Evolutionary conservation across 1,140 invertebrate genomes (phyloP).

Genomic region (Drosophila nasuta): DNA sequence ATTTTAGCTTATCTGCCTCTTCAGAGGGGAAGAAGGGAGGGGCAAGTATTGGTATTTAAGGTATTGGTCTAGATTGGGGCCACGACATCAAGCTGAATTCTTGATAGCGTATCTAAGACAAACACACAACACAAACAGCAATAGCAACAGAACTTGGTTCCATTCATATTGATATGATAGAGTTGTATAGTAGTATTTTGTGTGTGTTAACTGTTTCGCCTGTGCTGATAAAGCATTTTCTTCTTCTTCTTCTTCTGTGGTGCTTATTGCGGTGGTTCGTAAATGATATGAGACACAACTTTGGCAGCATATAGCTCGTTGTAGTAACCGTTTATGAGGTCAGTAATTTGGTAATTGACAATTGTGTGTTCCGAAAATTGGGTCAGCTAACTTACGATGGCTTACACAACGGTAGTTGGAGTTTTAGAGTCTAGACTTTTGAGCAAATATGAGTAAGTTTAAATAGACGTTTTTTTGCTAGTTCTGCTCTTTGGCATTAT

Average conservation of each 20-base stretch:
- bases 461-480: background rate
- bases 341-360: slow-evolving; percentile 80
- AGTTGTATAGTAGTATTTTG: slow-evolving; percentile 23
- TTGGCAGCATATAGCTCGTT: background rate
- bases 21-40: too few species aligned
- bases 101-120: slow-evolving; percentile 64
- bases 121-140: slow-evolving; percentile 25
- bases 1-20: slow-evolving; percentile 23
- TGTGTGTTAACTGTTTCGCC: slow-evolving; percentile 48
- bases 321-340: slow-evolving; percentile 68
- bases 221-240: slow-evolving; percentile 72
- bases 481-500: background rate
- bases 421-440: slow-evolving; percentile 30
- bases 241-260: slow-evolving; percentile 5
- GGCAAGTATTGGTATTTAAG: slow-evolving; percentile 14
- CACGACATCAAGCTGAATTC: slow-evolving; percentile 14
- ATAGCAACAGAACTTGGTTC: slow-evolving; percentile 7
- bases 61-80: slow-evolving; percentile 25
- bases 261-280: slow-evolving; percentile 11
- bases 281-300: slow-evolving; percentile 28
- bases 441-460: slow-evolving; percentile 16
- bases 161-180: slow-evolving; percentile 54
- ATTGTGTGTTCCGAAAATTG: slow-evolving; percentile 49
- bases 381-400: slow-evolving; percentile 41
- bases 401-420: slow-evolving; percentile 28